Conservation (phyloP, 2,113 vertebrate genomes). For the Bettongia penicillata region DNA sequence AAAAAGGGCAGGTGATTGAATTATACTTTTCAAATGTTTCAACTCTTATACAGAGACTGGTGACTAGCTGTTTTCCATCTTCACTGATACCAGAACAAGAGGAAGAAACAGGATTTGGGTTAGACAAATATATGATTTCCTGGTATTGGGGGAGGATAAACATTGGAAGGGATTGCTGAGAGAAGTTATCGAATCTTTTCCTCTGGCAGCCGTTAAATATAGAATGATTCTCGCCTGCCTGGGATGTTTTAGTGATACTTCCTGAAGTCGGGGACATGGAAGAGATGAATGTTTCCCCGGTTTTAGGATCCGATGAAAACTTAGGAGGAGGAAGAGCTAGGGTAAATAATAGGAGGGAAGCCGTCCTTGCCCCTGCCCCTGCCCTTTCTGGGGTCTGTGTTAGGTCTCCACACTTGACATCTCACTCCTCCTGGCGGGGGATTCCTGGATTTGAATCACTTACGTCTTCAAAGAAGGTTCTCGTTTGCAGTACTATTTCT, state of each 20-base stretch:
- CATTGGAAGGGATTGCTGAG: neutral
- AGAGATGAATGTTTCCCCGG: neutral
- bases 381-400: neutral
- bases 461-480: constrained; percentile 79
- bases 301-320: neutral
- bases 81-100: neutral
- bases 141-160: neutral
- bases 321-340: neutral
- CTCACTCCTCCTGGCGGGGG: constrained; percentile 4
- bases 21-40: constrained; percentile 16
- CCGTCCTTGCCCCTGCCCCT: neutral
- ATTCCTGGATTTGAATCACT: constrained; percentile 50
- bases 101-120: neutral
- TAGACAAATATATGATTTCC: constrained; percentile 22
- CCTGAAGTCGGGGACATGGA: neutral
- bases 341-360: neutral
- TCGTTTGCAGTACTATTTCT: constrained; percentile 76
- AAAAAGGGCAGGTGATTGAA: constrained; percentile 49
- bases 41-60: neutral
- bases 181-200: constrained; percentile 25
- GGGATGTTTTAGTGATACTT: neutral
- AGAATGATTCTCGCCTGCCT: constrained; percentile 5
- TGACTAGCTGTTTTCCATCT: neutral
- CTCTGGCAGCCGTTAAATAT: neutral
- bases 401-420: neutral